Evolutionary conservation across 2,113 vertebrate genomes (phyloP).

Genomic region (Chlamydotis undulata): DNA sequence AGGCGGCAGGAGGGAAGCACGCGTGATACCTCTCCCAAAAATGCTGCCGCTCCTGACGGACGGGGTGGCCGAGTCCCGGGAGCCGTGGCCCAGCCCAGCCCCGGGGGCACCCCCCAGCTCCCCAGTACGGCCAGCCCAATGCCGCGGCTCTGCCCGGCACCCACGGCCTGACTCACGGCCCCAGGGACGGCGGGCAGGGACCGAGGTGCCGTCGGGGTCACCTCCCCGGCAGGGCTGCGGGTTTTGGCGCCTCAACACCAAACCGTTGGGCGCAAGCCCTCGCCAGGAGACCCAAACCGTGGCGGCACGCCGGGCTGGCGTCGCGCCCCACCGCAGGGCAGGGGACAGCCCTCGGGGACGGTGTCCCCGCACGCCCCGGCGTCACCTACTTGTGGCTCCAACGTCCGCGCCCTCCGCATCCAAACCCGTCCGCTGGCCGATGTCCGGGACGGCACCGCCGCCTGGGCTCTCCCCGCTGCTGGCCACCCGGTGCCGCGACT

Average conservation of each 20-base stretch:
- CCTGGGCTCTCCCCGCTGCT: constrained; percentile 39
- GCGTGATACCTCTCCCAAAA: constrained; percentile 47
- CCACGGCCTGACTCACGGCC: neutral
- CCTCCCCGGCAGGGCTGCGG: neutral
- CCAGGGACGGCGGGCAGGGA: neutral
- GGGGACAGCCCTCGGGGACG: neutral
- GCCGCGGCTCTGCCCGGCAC: neutral
- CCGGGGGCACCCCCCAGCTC: neutral
- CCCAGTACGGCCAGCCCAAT: neutral
- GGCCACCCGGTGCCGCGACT: neutral
- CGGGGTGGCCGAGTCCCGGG: neutral
- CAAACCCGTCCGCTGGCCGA: neutral
- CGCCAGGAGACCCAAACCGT: accelerated
- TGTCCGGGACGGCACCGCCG: neutral
- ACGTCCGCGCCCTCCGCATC: constrained; percentile 44
- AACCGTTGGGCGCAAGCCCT: accelerated
- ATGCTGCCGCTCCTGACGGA: constrained; percentile 54
- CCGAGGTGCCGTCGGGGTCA: neutral
- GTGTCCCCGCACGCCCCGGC: neutral
- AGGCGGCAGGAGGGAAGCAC: neutral
- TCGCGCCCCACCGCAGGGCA: neutral
- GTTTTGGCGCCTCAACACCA: neutral
- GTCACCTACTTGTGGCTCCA: constrained; percentile 71
- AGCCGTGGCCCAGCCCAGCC: neutral
- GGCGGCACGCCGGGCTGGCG: accelerated